Base-by-base conservation (phyloP, 2,888 invertebrate genomes). In the Nomada fabriciana region DNA sequence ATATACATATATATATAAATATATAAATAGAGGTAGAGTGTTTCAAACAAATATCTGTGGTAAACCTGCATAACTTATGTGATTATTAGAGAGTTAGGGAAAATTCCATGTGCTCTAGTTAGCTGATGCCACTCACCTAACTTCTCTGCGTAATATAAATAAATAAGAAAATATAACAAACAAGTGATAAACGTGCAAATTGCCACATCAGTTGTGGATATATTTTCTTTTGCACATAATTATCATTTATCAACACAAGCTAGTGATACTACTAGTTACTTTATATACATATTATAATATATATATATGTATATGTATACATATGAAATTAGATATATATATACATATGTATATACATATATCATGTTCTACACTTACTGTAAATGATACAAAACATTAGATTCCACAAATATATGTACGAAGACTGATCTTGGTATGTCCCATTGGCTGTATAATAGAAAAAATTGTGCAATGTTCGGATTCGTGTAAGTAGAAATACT, bases 1-100 rank as follows among this genome's bases (percentile, higher is more conserved):
- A 81, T 65, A 60, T 82, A 82, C 68, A 36, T 36, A 81, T 65
- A 60, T 82, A 82, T 71, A 36, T 36, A 36, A 47, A 47, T 47
- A 13, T 47, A 47, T 11, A 11, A 60, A 57, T 85, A 83, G 79
- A 85, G 73, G 59, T 60, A 70, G 60, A 71, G 23, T 64, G 80
- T 82, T 88, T 83, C 64, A 83, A 79, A 79, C 81, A 76, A 73
- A 86, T 88, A 86, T 88, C 89, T 90, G 84, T 88, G 86, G 89
- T 87, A 89, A 70, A 77, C 64, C 42, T 73, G 76, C 82, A 86
- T 90, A 90, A 88, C 88, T 87, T 88, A 90, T 92, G 92, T 93
- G 93, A 92, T 92, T 90, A 89, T 82, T 90, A 91, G 91, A 90
- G 86, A 86, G 88, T 89, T 91, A 89, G 89, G 90, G 79, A 88